These are phyloP conservation scores for Turnix velox DNA, from an alignment of 2,113 vertebrate species.

Conservation along the genomic window DNA sequence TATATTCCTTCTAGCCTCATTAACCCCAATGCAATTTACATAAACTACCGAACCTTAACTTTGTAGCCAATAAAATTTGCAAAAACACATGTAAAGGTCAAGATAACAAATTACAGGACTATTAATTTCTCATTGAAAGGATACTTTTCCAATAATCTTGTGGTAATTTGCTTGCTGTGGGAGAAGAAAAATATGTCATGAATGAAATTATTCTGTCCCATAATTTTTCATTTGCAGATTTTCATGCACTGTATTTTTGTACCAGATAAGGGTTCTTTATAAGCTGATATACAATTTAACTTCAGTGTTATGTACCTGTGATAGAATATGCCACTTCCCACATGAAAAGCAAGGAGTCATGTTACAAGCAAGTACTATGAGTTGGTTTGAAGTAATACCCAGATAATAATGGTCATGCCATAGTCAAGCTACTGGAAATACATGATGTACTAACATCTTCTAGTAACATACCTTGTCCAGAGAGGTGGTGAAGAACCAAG, in stretches of 20 bases:
- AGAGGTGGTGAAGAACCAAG: too few species aligned
- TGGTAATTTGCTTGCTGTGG: neutral
- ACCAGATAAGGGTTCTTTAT: neutral
- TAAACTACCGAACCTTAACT: neutral
- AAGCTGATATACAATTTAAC: neutral
- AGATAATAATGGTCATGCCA: neutral
- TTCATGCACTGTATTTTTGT: neutral
- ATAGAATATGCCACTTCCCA: neutral
- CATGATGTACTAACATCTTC: neutral
- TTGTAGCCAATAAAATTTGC: neutral
- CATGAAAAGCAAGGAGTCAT: neutral
- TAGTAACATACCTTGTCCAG: neutral
- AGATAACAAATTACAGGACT: constrained; percentile 34
- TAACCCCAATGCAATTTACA: constrained; percentile 12
- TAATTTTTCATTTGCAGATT: neutral
- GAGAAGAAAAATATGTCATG: neutral
- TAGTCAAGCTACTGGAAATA: neutral
- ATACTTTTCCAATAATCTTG: constrained; percentile 19
- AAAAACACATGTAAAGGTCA: constrained; percentile 32
- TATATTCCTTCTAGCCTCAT: constrained; percentile 4
- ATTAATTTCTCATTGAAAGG: constrained; percentile 8
- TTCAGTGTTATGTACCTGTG: neutral
- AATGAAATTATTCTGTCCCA: neutral
- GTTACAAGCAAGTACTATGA: neutral
- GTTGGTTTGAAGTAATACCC: neutral